phyloP scores from a whole-genome alignment of 2,113 vertebrate species.

The Calonectris borealis region DNA sequence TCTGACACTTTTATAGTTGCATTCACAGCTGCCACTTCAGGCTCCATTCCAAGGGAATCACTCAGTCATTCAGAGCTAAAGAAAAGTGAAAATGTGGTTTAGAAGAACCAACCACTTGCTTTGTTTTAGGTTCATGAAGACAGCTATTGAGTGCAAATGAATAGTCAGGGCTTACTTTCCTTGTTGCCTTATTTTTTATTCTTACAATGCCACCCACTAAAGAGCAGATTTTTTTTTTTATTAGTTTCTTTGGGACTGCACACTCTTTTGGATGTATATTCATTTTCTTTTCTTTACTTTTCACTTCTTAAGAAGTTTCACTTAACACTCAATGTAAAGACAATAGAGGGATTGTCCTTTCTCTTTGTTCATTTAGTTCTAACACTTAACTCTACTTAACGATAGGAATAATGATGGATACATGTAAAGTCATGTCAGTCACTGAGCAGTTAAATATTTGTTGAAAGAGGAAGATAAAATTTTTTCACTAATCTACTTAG shows the following conservation, averaged over 20 bases:
- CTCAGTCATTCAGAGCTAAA: background rate
- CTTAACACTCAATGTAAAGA: background rate
- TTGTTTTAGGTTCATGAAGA: background rate
- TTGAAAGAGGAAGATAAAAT: background rate
- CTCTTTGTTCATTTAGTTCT: background rate
- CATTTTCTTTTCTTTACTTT: background rate
- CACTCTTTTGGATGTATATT: background rate
- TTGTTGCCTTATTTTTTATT: background rate
- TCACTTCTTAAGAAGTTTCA: background rate
- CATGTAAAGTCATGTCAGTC: background rate
- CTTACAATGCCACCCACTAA: background rate
- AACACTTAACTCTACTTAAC: background rate
- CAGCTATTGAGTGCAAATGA: background rate
- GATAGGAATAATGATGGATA: background rate
- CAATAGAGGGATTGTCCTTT: background rate
- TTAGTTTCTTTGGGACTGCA: background rate
- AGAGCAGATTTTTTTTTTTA: background rate
- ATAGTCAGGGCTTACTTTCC: background rate
- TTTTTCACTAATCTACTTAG: background rate
- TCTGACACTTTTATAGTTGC: background rate
- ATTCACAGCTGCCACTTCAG: background rate
- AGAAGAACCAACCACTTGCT: background rate
- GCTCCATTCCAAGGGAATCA: background rate
- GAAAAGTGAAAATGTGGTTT: background rate
- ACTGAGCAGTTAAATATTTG: background rate